phyloP scores from a whole-genome alignment of 2,888 invertebrate species.

The Luffia ferchaultella region DNA sequence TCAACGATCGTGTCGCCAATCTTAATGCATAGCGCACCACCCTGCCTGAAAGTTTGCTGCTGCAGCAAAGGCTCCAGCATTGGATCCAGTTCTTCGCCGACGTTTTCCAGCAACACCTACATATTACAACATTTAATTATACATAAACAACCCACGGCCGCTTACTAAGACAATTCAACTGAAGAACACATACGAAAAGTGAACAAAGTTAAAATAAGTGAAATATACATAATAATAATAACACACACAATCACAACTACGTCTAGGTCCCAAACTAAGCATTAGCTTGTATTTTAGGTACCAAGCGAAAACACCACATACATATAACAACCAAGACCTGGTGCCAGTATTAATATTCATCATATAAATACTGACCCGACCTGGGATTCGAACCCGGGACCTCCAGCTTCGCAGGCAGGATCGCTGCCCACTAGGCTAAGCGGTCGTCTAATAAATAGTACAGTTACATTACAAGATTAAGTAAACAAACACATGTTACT shows the following conservation, averaged over 20 bases:
- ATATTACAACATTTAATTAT: not conserved
- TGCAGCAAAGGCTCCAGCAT: slow-evolving; percentile 89
- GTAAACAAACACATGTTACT: not conserved
- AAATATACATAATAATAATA: too few species aligned
- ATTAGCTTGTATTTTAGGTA: too few species aligned
- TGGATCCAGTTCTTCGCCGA: slow-evolving; percentile 91
- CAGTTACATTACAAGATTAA: not conserved
- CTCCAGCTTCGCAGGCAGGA: too few species aligned
- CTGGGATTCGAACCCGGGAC: too few species aligned
- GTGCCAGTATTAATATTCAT: too few species aligned
- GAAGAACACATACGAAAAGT: not conserved
- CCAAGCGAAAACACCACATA: too few species aligned
- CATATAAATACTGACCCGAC: too few species aligned
- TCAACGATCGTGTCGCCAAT: slow-evolving; percentile 92
- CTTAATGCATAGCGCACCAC: slow-evolving; percentile 86
- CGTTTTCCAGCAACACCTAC: slow-evolving; percentile 86
- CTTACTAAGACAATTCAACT: not conserved
- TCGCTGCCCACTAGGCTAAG: too few species aligned
- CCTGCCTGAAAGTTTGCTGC: slow-evolving; percentile 91
- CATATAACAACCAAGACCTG: too few species aligned
- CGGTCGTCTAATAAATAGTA: too few species aligned
- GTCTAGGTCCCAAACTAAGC: too few species aligned
- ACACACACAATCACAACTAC: too few species aligned
- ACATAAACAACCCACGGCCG: not conserved
- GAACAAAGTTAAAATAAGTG: not conserved